Base-by-base conservation (phyloP, 2,797 vertebrate species). In the Rhynchonycteris naso region DNA sequence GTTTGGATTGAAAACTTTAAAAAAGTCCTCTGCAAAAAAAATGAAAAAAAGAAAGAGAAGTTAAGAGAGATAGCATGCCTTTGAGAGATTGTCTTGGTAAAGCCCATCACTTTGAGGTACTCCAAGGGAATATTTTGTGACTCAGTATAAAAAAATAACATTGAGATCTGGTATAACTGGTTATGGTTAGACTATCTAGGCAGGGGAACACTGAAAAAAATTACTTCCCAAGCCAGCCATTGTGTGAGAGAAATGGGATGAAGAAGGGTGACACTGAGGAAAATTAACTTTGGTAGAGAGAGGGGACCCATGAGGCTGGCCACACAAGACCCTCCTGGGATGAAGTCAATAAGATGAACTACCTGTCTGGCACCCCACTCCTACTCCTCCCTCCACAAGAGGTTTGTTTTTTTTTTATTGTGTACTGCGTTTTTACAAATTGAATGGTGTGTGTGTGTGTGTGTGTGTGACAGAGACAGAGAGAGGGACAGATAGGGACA, bases 1-100 rank as follows among this genome's bases (percentile, higher is more conserved):
- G 26, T 75, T 72, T 83, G 19, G 15, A 43, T n/a, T 47, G 56
- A 85, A 35, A 79, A 63, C 43, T 22, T 86, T 0, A 19, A 65
- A 61, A 83, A 81, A 76, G n/a, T 24, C 5, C 22, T 81, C 72
- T 83, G 50, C 19, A 69, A 76, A 68, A 63, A 66, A 74, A n/a
- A 33, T 2, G 18, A 4, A 38, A 52, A 16, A 63, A 33, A 66
- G n/a, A 43, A 35, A 35, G 7, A 8, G 7, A 35, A 56, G 12
- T n/a, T 43, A 38, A n/a, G 54, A 68, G 63, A 9, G 13, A 28
- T 1, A 61, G 22, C 7, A 5, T 30, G 19, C 4, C 0, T 50
- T 66, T 19, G 13, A 28, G 21, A 24, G 18, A 5, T 12, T 65
- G 2, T 1, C 15, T 58, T 50, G 18, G 18, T 12, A 52, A 43